Evolutionary conservation across 2,888 invertebrate genomes (phyloP).

Genomic region (Nephrotoma guestfalica): DNA sequence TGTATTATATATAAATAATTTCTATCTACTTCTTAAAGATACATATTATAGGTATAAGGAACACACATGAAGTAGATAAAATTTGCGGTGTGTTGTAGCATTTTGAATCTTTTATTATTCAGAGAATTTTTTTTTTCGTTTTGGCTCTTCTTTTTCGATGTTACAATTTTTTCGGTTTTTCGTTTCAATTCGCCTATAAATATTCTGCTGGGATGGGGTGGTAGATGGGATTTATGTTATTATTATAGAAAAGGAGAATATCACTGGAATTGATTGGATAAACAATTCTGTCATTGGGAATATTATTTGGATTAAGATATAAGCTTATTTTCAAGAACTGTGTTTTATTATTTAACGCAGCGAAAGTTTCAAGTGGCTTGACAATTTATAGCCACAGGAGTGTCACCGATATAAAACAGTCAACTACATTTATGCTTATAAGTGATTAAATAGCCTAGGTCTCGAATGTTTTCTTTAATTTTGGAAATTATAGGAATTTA

Average conservation of each 20-base stretch:
- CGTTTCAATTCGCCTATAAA: no score
- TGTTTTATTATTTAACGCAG: no score
- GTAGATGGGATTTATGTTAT: neutral
- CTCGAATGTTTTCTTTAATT: no score
- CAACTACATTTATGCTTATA: no score
- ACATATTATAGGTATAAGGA: neutral
- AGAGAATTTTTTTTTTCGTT: neutral
- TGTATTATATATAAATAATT: neutral
- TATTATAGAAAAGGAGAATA: neutral
- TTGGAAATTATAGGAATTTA: no score
- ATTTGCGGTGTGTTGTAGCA: neutral
- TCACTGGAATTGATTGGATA: neutral
- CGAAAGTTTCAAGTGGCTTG: no score
- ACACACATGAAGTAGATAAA: neutral
- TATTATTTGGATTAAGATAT: no score
- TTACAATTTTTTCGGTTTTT: neutral
- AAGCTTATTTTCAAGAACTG: no score
- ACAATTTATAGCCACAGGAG: no score
- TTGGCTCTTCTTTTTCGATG: neutral
- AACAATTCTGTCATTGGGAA: neutral
- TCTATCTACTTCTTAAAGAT: neutral
- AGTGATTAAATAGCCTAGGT: no score
- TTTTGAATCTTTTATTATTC: neutral
- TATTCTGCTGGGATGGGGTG: neutral
- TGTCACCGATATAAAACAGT: no score